Base-by-base conservation (phyloP, 1,140 invertebrate genomes). In the Metopolophium dirhodum region DNA sequence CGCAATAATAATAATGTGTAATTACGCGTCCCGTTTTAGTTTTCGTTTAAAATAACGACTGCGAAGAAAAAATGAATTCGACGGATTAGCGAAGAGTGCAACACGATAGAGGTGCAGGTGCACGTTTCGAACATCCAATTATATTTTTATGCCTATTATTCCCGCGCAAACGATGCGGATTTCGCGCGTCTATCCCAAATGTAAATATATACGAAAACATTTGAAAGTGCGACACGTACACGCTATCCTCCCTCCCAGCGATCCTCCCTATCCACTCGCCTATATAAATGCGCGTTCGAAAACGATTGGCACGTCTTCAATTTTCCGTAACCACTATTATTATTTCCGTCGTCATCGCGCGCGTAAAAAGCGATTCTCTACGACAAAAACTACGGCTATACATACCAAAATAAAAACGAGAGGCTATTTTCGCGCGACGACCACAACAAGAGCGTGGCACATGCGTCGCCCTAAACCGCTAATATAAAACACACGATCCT, bases 301-400 rank as follows among this genome's bases (percentile, higher is more conserved):
- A 90, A 68, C 89, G 45, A 54, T 93, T 93, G 77, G 77, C 91
- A 93, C 91, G 91, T 85, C 91, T 93, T 85, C 91, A 93, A 93
- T 93, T 93, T 93, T 82, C 91, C 47, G 82, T 83, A 57, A 93
- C 91, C 91, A 35, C 68, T 61, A 61, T 61, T 90, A 61, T 61
- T 61, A 87, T 87, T 61, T 37, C 9, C 49, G n/a, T 90, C 89
- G 68, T 57, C 68, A 20, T 83, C 20, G 47, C 37, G 47, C 23
- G 23, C 41, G 61, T 23, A 45, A 45, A 49, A 91, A 68, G 7
- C 23, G 57, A 61, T 89, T n/a, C 49, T 35, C 88, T 26, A 57
- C 6, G n/a, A 89, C 61, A 77, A 85, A 86, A 86, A 86, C 37
- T 45, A 30, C 41, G 23, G 23, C 22, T 82, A 41, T 41, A 45